Conservation (phyloP, 2,797 vertebrate genomes). For the Phataginus tetradactyla region DNA sequence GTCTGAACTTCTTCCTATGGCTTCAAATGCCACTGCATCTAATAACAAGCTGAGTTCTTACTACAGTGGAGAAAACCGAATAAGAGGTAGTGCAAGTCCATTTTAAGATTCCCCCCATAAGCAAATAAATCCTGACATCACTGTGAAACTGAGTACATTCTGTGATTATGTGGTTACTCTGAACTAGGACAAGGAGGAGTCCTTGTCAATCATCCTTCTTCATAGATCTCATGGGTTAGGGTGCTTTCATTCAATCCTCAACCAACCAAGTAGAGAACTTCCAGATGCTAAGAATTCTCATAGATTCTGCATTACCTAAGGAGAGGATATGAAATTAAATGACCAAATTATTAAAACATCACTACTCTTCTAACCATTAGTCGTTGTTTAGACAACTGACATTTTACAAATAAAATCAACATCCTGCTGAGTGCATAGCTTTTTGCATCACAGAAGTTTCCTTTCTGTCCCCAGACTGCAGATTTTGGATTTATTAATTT, state of each 20-base stretch:
- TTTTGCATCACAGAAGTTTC: background rate
- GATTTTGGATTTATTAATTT: background rate
- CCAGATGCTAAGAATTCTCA: conserved; percentile 30
- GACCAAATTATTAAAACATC: conserved; percentile 12
- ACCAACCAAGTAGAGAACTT: conserved; percentile 26
- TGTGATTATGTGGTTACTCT: background rate
- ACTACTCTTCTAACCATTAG: conserved; percentile 12
- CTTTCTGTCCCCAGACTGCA: background rate
- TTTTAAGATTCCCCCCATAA: background rate
- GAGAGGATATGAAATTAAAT: background rate
- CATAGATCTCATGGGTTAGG: background rate
- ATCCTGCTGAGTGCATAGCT: background rate
- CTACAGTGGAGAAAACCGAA: conserved; percentile 32
- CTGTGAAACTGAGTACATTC: background rate
- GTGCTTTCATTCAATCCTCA: background rate
- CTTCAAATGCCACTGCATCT: background rate
- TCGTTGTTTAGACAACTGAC: conserved; percentile 46
- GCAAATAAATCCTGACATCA: conserved; percentile 12
- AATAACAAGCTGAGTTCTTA: background rate
- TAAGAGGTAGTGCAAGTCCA: background rate
- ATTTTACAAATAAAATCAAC: conserved; percentile 57
- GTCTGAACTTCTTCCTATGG: background rate
- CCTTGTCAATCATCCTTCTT: background rate
- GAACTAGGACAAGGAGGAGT: background rate
- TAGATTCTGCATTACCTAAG: conserved; percentile 20